Evolutionary conservation across 2,113 vertebrate genomes (phyloP), one percentile per base, ranked within the genome.

Genomic region (Callopanchax toddi): DNA sequence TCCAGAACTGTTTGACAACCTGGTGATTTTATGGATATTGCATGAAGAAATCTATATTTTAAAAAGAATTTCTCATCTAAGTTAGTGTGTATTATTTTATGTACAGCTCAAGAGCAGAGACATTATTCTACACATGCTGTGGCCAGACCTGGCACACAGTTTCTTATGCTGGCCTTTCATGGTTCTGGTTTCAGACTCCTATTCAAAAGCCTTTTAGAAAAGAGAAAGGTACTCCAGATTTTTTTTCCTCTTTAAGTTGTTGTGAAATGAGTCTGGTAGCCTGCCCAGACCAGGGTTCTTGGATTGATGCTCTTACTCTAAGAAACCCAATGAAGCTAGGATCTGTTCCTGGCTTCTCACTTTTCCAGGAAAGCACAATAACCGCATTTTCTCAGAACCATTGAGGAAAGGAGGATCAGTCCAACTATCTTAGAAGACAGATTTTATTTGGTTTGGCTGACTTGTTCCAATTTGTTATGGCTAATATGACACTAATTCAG

Each of bases 401-500:
- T 81, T 76, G 60, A 73, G 66, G 70, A 86, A 87, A 61, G 44
- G 68, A 21, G 60, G 40, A 54, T 26, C 57, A 15, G n/a, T 74
- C 75, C 82, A 87, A 86, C 60, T 65, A 51, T 84, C 55, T 45
- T 53, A 50, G 71, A 86, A 77, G 67, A 80, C 62, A 69, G 70
- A 67, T 74, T 79, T 16, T 90, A 74, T 90, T 90, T 82, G 62
- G 68, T 68, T 89, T 89, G 85, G 87, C 79, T 36, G 44, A 65
- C 13, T 69, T 77, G 29, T 49, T 70, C 66, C 68, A 86, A 86
- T 88, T 86, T 87, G 84, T 83, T 84, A 82, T 68, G 64, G 76
- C 66, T 85, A 78, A 85, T 84, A 63, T 65, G 39, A 54, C 69
- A 73, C 77, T 78, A 80, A 84, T 64, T 81, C 58, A 79, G 71